A percentile compares a stretch with the other conserved stretches of the same genome.
These are phyloP conservation scores for Adelognathus sp. DNA, from an alignment of 2,888 invertebrate genomes.

Conservation along the genomic window DNA sequence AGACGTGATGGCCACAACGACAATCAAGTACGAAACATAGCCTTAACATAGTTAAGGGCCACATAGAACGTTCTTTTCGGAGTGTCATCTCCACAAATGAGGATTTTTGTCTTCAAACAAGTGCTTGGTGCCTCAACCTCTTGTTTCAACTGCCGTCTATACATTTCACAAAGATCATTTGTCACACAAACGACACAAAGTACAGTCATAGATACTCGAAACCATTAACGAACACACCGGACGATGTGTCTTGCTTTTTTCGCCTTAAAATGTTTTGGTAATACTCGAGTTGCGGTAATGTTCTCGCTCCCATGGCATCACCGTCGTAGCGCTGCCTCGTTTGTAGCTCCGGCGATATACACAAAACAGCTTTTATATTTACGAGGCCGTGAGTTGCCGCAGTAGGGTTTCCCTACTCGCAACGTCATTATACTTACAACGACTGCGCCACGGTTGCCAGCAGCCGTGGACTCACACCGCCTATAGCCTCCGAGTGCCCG, in stretches of 20 bases:
- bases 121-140: too few species aligned
- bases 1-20: too few species aligned
- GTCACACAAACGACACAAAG: too few species aligned
- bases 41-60: too few species aligned
- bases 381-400: constrained; percentile 42
- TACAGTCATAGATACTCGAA: too few species aligned
- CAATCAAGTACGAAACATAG: neutral
- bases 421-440: constrained; percentile 48
- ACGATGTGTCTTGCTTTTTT: too few species aligned
- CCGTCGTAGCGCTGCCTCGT: constrained; percentile 24
- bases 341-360: constrained; percentile 42
- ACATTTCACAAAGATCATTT: too few species aligned
- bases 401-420: constrained; percentile 50
- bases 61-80: too few species aligned
- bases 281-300: constrained; percentile 8
- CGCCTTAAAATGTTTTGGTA: neutral
- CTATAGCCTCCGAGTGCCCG: constrained; percentile 24
- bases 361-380: constrained; percentile 44
- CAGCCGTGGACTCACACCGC: constrained; percentile 6
- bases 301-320: constrained; percentile 6
- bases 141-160: too few species aligned
- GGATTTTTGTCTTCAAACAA: too few species aligned
- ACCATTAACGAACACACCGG: too few species aligned
- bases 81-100: too few species aligned
- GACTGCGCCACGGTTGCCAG: constrained; percentile 29